Evolutionary conservation across 1,140 invertebrate genomes (phyloP), one percentile per base, ranked within the genome.

Genomic region (Macrocentrus cingulum): DNA sequence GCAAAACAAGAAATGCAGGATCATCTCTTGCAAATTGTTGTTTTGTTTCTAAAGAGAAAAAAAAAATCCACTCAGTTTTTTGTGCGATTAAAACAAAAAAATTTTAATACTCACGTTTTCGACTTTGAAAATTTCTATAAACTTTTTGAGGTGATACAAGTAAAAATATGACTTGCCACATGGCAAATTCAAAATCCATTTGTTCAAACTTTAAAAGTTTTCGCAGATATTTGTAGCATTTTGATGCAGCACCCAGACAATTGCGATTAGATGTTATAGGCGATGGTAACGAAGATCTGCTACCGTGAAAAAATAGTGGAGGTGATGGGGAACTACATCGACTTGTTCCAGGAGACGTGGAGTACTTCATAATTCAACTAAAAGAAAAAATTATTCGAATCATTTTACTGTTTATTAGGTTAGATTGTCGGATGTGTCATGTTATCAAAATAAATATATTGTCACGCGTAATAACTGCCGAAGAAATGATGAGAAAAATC

Each of bases 121-220:
- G 88, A 80, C 97, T 98, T 67, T 96, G 91, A 79, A 98, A 99
- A 82, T 98, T 98, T 77, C 94, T 88, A 71, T 98, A 98, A 2
- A 99, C 95, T 87, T 98, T 98, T 75, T 98, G 94, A 19, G 97
- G 97, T 0, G 94, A 84, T 53, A 91, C 84, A 79, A 99, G 95
- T 48, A 99, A 81, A 79, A 97, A 98, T 0, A 97, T 80, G 93
- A 99, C 98, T 86, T 99, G 97, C 97, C 97, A 99, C 8, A 92
- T 82, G 1, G 97, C 97, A 84, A 97, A 99, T 76, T 99, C 95
- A 83, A 99, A 99, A 79, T 99, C 97, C 97, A 99, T 99, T 81
- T 99, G 97, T 70, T 93, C 86, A 72, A 95, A 96, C 79, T 96
- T 94, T 19, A 98, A 84, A 32, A 99, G 77, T 67, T 95, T 85